Evolutionary conservation across 2,888 invertebrate species (phyloP), one percentile per base, ranked within the genome.

Genomic region (Arrhopalites spinosus): DNA sequence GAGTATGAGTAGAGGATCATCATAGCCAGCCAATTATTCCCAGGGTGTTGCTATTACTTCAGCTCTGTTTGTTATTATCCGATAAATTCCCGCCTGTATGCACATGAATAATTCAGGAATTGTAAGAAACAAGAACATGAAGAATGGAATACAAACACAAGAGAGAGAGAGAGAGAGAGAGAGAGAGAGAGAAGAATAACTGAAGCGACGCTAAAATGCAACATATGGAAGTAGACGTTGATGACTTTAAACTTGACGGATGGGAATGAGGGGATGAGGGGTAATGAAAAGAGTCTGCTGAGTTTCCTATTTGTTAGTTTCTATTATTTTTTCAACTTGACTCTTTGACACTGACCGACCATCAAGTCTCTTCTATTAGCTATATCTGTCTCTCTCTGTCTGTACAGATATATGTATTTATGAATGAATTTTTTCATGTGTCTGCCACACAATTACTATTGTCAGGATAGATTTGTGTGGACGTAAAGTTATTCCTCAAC

Each of bases 51-150:
- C 15, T 20, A 43, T 66, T 66, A 20, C 15, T 20, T n/a, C 59
- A 20, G 59, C 20, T 25, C 25, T 59, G 23, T 53, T 20, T 53
- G 53, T 29, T 23, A 68, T 68, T 47, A 45, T 47, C 67, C 68
- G 27, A 47, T 47, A 23, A 68, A 68, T 68, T 45, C 68, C 47
- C n/a, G 47, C 47, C 47, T 47, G 23, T 29, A 29, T 29, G 20
- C 20, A 72, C 36, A 61, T 72, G 71, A 72, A 72, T 61, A 23
- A 72, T 61, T 70, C 70, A 70, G 30, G 29, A 64, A 36, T 64
- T 64, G 27, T 64, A 36, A 36, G 36, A 36, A 36, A 36, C 36
- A 36, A 36, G 36, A 36, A 36, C 36, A 36, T 36, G 36, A 36
- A 36, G 36, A 36, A 36, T 11, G 11, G 5, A 3, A 36, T 11